These are phyloP conservation scores for Holothuria glaberrima DNA, from an alignment of 35 echinoderm and acorn worm species.

Conservation along the genomic window DNA sequence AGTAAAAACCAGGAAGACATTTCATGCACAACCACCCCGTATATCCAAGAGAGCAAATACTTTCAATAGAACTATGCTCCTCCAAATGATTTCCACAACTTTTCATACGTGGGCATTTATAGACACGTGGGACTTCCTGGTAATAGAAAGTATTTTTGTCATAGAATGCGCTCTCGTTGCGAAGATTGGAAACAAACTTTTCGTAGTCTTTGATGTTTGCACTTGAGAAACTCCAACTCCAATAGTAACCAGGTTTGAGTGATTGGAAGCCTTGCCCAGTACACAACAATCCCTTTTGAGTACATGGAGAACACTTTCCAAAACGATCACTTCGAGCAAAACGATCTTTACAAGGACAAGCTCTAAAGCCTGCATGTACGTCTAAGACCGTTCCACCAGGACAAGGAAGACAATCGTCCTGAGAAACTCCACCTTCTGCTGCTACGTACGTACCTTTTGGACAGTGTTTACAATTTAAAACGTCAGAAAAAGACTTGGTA, in stretches of 20 bases:
- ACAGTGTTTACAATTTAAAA: constrained; percentile 12
- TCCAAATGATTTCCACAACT: neutral
- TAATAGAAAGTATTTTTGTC: neutral
- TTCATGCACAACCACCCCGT: neutral
- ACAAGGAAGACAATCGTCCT: constrained; percentile 39
- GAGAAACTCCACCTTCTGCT: neutral
- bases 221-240: constrained; percentile 34
- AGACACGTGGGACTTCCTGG: neutral
- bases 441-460: constrained; percentile 51
- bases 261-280: constrained; percentile 6
- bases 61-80: neutral
- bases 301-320: constrained; percentile 7
- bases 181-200: neutral
- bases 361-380: constrained; percentile 11
- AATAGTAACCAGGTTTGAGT: constrained; percentile 44
- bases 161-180: neutral
- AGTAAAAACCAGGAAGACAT: neutral
- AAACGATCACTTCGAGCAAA: constrained; percentile 41
- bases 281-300: constrained; percentile 17
- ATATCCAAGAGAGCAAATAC: neutral
- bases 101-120: neutral
- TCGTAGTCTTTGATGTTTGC: constrained; percentile 5
- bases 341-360: constrained; percentile 33
- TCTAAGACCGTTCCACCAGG: constrained; percentile 30
- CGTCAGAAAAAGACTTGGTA: neutral